These are phyloP conservation scores for Buphagus erythrorhynchus DNA, from an alignment of 2,797 vertebrate genomes.

Conservation along the genomic window DNA sequence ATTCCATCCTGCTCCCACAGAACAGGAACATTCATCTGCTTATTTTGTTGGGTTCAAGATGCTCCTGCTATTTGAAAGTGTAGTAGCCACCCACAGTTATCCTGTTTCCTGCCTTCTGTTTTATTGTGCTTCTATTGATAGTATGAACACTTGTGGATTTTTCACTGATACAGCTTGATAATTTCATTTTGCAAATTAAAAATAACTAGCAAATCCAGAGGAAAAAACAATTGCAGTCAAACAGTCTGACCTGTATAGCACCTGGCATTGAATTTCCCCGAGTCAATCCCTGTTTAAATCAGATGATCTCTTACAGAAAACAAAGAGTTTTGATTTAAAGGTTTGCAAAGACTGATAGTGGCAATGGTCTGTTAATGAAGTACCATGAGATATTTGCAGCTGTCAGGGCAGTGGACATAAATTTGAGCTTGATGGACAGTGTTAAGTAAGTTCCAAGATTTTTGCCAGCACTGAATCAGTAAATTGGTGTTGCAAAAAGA, in stretches of 20 bases:
- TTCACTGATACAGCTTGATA: not conserved
- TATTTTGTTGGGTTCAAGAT: slow-evolving; percentile 18
- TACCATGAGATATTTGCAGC: not conserved
- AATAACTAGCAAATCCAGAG: not conserved
- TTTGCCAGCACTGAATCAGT: not conserved
- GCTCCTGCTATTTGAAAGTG: slow-evolving; percentile 5
- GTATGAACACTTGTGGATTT: not conserved
- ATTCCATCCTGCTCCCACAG: not conserved
- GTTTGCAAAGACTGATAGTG: not conserved
- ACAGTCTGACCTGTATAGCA: not conserved
- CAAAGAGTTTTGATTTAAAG: not conserved
- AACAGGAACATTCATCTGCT: not conserved
- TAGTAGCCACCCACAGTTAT: slow-evolving; percentile 41
- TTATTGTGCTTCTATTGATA: slow-evolving; percentile 23
- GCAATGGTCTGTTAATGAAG: not conserved
- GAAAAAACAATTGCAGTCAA: not conserved
- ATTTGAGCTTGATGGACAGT: not conserved
- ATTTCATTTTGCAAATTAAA: not conserved
- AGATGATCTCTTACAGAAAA: not conserved
- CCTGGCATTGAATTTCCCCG: not conserved
- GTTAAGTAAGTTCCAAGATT: not conserved
- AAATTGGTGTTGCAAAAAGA: not conserved
- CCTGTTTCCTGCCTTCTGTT: slow-evolving; percentile 49
- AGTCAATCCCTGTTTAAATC: not conserved
- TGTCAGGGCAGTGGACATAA: not conserved